Evolutionary conservation across 2,888 invertebrate genomes (phyloP).

Genomic region (Patella depressa): DNA sequence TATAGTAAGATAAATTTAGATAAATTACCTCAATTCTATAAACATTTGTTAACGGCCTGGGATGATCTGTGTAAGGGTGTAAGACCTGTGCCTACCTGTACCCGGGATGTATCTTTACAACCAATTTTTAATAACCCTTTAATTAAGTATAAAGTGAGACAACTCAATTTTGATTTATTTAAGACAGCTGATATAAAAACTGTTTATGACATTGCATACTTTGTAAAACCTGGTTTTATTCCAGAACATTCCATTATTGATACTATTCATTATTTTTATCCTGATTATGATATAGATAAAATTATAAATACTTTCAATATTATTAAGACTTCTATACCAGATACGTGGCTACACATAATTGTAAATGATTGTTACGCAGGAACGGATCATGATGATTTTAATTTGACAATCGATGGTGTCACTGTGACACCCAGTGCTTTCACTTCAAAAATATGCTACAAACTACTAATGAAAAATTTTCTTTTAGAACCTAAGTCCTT

Average conservation of each 20-base stretch:
- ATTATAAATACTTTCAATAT: neutral
- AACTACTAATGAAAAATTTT: too few relatives aligned
- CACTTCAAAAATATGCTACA: too few relatives aligned
- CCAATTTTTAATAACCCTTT: neutral
- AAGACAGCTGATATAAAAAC: neutral
- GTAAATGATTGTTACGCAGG: neutral
- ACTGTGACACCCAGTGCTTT: too few relatives aligned
- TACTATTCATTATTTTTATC: neutral
- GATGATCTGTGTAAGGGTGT: neutral
- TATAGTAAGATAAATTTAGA: neutral
- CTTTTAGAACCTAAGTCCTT: too few relatives aligned
- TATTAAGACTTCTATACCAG: neutral
- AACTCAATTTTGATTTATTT: neutral
- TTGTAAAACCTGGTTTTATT: neutral
- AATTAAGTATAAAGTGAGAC: neutral
- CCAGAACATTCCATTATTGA: neutral
- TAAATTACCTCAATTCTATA: neutral
- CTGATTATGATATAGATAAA: neutral
- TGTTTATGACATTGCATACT: neutral
- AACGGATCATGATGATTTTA: neutral
- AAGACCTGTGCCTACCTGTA: neutral
- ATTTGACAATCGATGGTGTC: too few relatives aligned
- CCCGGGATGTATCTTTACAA: neutral
- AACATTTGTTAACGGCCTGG: neutral
- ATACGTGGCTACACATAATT: neutral